A percentile compares a stretch with the other conserved stretches of the same genome.
Evolutionary conservation across 2,797 vertebrate genomes (phyloP).

Genomic region (Lithobates sylvaticus): DNA sequence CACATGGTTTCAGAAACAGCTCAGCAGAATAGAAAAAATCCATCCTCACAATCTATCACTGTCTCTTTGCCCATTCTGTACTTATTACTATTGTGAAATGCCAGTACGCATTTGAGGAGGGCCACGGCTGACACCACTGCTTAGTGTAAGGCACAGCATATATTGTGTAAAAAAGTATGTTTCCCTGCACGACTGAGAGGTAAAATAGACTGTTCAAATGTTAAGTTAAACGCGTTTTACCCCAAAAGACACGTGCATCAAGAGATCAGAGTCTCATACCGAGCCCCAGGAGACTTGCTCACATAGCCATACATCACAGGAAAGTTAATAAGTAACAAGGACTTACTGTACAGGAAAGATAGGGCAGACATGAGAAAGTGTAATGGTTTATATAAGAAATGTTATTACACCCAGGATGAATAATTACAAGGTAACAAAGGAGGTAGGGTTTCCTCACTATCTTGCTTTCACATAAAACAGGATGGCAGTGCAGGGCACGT

Average conservation of each 20-base stretch:
- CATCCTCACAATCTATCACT: no score
- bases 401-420: conserved; percentile 49
- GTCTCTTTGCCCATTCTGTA: no score
- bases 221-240: not conserved
- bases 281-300: conserved; percentile 12
- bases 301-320: conserved; percentile 48
- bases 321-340: conserved; percentile 46
- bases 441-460: conserved; percentile 50
- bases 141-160: no score
- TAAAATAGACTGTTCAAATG: not conserved
- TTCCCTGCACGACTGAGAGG: no score
- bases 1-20: no score
- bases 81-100: no score
- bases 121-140: no score
- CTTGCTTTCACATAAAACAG: conserved; percentile 41
- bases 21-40: no score
- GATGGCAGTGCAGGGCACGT: conserved; percentile 3
- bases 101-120: no score
- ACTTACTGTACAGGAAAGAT: conserved; percentile 53
- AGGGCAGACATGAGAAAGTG: conserved; percentile 56
- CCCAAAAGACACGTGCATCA: not conserved
- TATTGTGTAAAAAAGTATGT: no score
- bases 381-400: conserved; percentile 51
- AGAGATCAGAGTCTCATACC: not conserved
- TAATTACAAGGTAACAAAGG: conserved; percentile 50